Evolutionary conservation across 2,888 invertebrate genomes (phyloP), one percentile per base, ranked within the genome.

Genomic region (Drosophila kambysellisi): DNA sequence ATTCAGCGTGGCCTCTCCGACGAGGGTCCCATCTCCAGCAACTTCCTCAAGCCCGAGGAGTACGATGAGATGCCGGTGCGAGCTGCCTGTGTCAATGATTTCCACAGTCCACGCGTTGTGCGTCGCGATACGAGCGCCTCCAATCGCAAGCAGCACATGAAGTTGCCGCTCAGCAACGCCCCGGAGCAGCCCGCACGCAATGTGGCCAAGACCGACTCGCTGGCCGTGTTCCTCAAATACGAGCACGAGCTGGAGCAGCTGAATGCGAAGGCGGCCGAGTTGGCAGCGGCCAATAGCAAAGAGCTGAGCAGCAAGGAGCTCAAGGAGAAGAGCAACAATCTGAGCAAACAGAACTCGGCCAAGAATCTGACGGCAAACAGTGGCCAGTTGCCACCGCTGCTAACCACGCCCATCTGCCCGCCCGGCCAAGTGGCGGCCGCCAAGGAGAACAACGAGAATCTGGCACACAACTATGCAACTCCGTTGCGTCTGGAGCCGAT

Each of bases 1-100:
- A 93, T 93, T 58, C 93, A 93, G 67, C 91, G 93, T 0, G 93
- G 93, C 1, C 91, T 93, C 48, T 93, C 93, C 32, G 93, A 93
- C 67, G 93, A 93, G 72, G 93, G 93, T 4, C 93, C 93, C 53
- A 93, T 93, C 66, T 93, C 93, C 0, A 90, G 82, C 4, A 93
- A 92, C 69, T 93, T 93, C 69, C 88, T 93, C 17, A 93, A 93
- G 71, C 92, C 93, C 1, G 93, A 93, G 73, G 93, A 93, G 66
- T 93, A 89, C 60, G 93, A 93, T 56, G 93, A 93, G 79, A 93
- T 93, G 92, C 93, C 93, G 0, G 93, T 93, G 1, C 91, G 93
- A 53, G 91, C 93, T 4, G 93, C 91, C 7, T 93, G 93, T 63
- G 92, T 90, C 53, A 93, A 93, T 67, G 93, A 93, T 69, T 93